These are phyloP conservation scores for Kradibia gibbosae DNA, from an alignment of 1,140 invertebrate genomes.

Conservation along the genomic window DNA sequence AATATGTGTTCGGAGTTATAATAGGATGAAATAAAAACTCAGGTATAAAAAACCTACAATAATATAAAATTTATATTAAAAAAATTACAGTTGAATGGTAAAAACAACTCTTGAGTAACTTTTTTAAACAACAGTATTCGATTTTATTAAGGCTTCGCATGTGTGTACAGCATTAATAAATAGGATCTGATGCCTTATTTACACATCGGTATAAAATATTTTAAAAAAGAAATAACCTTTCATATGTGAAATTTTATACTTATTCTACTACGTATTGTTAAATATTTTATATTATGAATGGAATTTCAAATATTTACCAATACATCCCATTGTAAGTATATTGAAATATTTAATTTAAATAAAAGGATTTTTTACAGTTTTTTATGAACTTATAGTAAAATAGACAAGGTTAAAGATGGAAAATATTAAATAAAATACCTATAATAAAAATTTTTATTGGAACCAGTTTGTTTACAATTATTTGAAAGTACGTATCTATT, in stretches of 20 bases:
- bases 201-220: background rate
- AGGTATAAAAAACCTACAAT: background rate
- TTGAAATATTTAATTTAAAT: too few species aligned
- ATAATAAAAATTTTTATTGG: too few species aligned
- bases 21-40: slow-evolving; percentile 12
- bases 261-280: background rate
- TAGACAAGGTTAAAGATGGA: too few species aligned
- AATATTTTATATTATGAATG: too few species aligned
- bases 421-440: too few species aligned
- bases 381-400: too few species aligned
- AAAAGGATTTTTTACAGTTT: too few species aligned
- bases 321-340: too few species aligned
- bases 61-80: slow-evolving; percentile 6
- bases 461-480: too few species aligned
- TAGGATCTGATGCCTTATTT: background rate
- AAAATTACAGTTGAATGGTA: slow-evolving; percentile 1
- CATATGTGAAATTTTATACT: background rate
- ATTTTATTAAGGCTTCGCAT: background rate
- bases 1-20: background rate
- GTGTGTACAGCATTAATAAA: background rate
- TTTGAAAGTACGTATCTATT: too few species aligned
- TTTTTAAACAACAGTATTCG: background rate
- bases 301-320: too few species aligned
- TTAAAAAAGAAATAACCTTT: background rate
- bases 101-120: background rate